Conservation (phyloP, 2,113 vertebrate genomes). For the Myocastor coypus region DNA sequence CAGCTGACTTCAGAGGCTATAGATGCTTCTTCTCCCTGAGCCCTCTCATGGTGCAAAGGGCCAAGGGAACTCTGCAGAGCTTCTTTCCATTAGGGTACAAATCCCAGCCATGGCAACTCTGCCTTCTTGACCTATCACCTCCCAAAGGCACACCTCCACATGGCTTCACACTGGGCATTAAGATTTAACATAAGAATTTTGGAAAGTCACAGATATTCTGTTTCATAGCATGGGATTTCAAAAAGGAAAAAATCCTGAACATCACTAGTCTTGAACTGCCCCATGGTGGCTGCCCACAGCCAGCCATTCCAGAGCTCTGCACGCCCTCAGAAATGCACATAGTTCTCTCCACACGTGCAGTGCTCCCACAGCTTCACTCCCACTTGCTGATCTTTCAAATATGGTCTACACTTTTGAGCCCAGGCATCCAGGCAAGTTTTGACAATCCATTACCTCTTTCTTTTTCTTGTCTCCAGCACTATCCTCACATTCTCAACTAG, state of each 20-base stretch:
- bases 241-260: background rate
- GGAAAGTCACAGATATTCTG: background rate
- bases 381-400: slow-evolving; percentile 17
- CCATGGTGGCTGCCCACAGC: background rate
- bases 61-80: background rate
- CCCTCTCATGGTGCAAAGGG: background rate
- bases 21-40: background rate
- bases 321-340: background rate
- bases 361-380: background rate
- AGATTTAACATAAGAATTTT: background rate
- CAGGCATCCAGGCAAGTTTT: background rate
- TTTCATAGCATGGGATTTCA: background rate
- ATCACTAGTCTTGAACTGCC: background rate
- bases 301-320: background rate
- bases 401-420: background rate
- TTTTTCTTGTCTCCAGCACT: background rate
- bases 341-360: background rate
- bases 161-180: background rate
- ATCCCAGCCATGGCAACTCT: background rate
- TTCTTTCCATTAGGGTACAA: background rate
- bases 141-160: background rate
- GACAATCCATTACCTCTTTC: slow-evolving; percentile 41
- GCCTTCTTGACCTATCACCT: background rate
- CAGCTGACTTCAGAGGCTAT: background rate
- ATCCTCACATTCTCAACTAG: slow-evolving; percentile 34